Evolutionary conservation across 2,888 invertebrate genomes (phyloP).

Genomic region (Eucera pruinosa): DNA sequence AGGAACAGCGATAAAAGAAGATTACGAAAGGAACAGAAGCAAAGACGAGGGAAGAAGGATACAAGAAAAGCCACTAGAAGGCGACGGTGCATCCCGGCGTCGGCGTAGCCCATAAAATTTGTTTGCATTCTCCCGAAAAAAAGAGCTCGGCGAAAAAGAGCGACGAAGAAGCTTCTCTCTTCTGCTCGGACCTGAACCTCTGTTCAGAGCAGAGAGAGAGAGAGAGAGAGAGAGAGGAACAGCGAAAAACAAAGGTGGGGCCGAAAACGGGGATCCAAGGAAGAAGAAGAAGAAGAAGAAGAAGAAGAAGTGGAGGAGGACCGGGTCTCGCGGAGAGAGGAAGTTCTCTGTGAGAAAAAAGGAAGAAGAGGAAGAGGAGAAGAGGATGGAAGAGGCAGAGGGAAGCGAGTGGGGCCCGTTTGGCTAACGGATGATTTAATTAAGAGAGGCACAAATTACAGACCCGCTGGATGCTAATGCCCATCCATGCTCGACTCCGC

Average conservation of each 20-base stretch:
- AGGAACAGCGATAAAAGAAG: too few relatives aligned
- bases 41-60: not conserved
- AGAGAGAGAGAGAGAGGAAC: conserved; percentile 36
- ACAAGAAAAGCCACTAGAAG: conserved; percentile 4
- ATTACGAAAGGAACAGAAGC: not conserved
- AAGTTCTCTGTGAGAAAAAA: conserved; percentile 8
- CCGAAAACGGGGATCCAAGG: conserved; percentile 48
- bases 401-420: conserved; percentile 70
- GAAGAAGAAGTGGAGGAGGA: conserved; percentile 15
- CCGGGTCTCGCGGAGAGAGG: conserved; percentile 22
- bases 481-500: conserved; percentile 80
- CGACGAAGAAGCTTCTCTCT: conserved; percentile 30
- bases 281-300: conserved; percentile 31
- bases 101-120: conserved; percentile 79
- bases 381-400: not conserved
- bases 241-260: conserved; percentile 70
- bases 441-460: conserved; percentile 85
- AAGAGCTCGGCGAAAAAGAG: conserved; percentile 57
- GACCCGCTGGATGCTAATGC: conserved; percentile 83
- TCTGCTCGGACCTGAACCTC: not conserved
- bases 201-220: too few relatives aligned
- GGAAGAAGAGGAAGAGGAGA: conserved; percentile 1
- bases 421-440: conserved; percentile 84
- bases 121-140: conserved; percentile 79
- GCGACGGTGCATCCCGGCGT: conserved; percentile 11